These are phyloP conservation scores for Pachyrhynchus sulphureomaculatus DNA, from an alignment of 1,140 invertebrate species.

Conservation along the genomic window DNA sequence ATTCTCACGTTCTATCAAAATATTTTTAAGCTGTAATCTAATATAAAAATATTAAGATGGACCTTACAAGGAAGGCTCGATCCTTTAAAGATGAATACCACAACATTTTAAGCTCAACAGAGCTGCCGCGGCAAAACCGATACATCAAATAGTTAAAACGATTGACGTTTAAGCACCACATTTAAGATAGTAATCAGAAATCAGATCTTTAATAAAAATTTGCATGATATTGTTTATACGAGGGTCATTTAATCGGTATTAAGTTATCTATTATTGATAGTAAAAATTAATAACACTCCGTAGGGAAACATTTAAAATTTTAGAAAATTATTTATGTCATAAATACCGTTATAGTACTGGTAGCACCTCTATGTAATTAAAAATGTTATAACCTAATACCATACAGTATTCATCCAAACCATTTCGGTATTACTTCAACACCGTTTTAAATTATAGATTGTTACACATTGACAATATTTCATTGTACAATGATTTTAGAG, in stretches of 20 bases:
- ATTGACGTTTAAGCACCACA: constrained; percentile 38
- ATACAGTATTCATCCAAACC: too few species aligned
- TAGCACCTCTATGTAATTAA: too few species aligned
- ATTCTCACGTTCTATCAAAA: constrained; percentile 23
- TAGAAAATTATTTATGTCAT: too few species aligned
- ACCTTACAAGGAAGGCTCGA: constrained; percentile 10
- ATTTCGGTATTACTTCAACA: too few species aligned
- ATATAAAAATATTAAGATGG: constrained; percentile 31
- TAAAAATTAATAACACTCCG: too few species aligned
- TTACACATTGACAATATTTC: too few species aligned
- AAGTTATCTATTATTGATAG: too few species aligned
- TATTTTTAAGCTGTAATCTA: constrained; percentile 27
- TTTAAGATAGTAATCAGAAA: constrained; percentile 25
- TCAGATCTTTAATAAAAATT: constrained; percentile 13
- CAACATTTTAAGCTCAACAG: constrained; percentile 11
- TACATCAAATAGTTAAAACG: constrained; percentile 38
- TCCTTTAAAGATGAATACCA: constrained; percentile 19
- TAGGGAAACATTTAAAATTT: too few species aligned
- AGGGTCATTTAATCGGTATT: not conserved
- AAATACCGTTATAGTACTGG: too few species aligned
- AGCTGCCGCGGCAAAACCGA: constrained; percentile 20
- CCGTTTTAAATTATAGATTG: too few species aligned
- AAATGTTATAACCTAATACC: too few species aligned
- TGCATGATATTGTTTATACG: not conserved
- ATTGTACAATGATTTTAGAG: too few species aligned